Evolutionary conservation across 2,888 invertebrate species (phyloP), one percentile per base, ranked within the genome.

Genomic region (Drosophila eohydei): DNA sequence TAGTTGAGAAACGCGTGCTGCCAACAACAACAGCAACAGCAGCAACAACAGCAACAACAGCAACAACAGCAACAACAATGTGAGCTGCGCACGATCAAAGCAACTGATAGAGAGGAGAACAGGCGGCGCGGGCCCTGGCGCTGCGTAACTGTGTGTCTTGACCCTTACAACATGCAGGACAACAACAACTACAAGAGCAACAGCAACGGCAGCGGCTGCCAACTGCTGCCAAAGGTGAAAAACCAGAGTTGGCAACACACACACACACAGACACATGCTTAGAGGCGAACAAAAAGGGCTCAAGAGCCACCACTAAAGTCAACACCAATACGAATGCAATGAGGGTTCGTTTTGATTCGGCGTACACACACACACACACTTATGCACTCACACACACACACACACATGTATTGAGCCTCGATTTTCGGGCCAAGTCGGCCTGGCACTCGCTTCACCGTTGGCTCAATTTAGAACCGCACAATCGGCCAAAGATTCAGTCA

Each of bases 401-500:
- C n/a, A 6, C 26, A n/a, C 46, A 28, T n/a, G 46, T 4, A 9
- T 32, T 30, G 48, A 69, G 63, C 71, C 88, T 76, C 79, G 81
- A 78, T 87, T 88, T 83, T 87, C 69, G 78, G 80, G 81, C 89
- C 89, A 90, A 83, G 81, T 74, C 55, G 69, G 70, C 48, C 58
- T 56, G 68, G 65, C 59, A 80, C 80, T 78, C 89, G 81, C 90
- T 90, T 90, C 85, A 81, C 90, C 83, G 78, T 81, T 79, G 87
- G 75, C 91, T 90, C 88, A 91, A 83, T 91, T 90, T 89, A 92
- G 91, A 91, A 91, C 83, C 77, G 83, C 83, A 84, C 83, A 83
- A 91, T 83, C 86, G 83, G 82, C 80, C 74, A 90, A 89, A 91
- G 90, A 92, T 91, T 93, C 92, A 93, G 92, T 93, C 92, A 92